phyloP scores from a whole-genome alignment of 2,888 invertebrate species.

The Dendrolimus pini region DNA sequence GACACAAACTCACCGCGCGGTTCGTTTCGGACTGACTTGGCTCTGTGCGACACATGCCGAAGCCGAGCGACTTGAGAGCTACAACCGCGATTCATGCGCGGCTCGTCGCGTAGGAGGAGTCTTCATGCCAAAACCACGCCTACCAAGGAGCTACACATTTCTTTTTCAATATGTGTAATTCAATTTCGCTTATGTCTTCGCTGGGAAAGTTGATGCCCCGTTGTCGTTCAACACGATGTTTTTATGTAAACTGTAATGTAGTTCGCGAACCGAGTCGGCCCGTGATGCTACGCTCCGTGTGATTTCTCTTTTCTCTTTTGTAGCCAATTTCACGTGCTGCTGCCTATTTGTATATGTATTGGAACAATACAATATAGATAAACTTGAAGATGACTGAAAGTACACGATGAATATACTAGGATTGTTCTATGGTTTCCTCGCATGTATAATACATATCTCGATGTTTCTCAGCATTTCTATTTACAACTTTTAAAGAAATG shows the following conservation, averaged over 20 bases:
- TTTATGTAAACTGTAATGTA: conserved; percentile 77
- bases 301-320: conserved; percentile 56
- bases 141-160: conserved; percentile 76
- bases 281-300: conserved; percentile 54
- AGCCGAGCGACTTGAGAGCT: conserved; percentile 43
- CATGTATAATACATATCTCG: not conserved
- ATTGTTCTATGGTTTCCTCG: conserved; percentile 2
- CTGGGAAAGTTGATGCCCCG: conserved; percentile 76
- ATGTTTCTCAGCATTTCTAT: not conserved
- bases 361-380: conserved; percentile 29
- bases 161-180: conserved; percentile 78
- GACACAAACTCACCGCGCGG: conserved; percentile 44
- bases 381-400: conserved; percentile 17
- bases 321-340: conserved; percentile 66
- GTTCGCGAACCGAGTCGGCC: conserved; percentile 68
- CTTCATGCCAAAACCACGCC: conserved; percentile 63
- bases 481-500: too few relatives aligned
- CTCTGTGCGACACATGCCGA: conserved; percentile 31
- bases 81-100: conserved; percentile 64
- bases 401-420: conserved; percentile 6
- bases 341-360: conserved; percentile 51
- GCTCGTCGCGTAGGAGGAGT: conserved; percentile 65
- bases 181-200: conserved; percentile 77
- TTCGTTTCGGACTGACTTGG: conserved; percentile 44
- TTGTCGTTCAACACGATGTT: conserved; percentile 76